phyloP scores from a whole-genome alignment of 1,140 invertebrate species.

The Gerris buenoi region DNA sequence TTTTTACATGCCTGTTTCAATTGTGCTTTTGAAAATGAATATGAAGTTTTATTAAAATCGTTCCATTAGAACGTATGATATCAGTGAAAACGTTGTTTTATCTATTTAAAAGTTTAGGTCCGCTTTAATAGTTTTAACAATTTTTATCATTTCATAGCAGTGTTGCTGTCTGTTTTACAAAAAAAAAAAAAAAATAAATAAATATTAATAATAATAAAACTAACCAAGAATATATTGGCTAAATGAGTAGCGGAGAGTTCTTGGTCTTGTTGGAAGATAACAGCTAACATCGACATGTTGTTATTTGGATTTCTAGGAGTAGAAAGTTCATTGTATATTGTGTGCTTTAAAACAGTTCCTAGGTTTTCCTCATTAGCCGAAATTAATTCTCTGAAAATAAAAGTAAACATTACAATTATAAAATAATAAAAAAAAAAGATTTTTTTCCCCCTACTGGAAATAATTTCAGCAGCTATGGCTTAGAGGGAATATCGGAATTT shows the following conservation, averaged over 20 bases:
- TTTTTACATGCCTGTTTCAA: too few species aligned
- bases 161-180: too few species aligned
- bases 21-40: too few species aligned
- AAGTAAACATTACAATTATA: constrained; percentile 7
- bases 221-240: constrained; percentile 58
- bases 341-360: constrained; percentile 72
- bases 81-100: too few species aligned
- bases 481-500: too few species aligned
- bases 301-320: constrained; percentile 73
- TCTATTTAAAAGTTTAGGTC: too few species aligned
- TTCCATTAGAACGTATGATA: too few species aligned
- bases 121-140: too few species aligned
- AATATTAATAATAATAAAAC: too few species aligned
- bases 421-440: constrained; percentile 3
- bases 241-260: constrained; percentile 59
- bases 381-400: constrained; percentile 58
- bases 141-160: too few species aligned
- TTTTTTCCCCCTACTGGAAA: not conserved
- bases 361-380: constrained; percentile 65
- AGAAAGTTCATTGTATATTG: constrained; percentile 88
- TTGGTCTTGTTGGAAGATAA: constrained; percentile 68
- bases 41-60: too few species aligned
- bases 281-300: constrained; percentile 62
- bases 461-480: not conserved
- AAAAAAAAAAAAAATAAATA: not conserved